Evolutionary conservation across 2,888 invertebrate species (phyloP), one percentile per base, ranked within the genome.

Genomic region (Automeris io): DNA sequence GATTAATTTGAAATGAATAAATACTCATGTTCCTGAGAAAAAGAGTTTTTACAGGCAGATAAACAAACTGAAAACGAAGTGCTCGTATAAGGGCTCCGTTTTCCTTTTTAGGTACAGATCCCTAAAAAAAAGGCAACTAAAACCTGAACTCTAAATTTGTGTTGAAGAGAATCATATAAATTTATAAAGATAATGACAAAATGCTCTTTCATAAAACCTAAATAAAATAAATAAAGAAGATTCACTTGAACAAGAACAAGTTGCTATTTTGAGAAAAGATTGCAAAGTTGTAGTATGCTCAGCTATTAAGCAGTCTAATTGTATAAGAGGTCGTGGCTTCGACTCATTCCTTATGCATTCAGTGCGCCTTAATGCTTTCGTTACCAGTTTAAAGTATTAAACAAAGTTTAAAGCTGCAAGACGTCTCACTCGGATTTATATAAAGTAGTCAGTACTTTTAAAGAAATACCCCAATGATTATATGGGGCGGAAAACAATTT

Each of bases 301-400:
- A 51, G 52, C 46, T 57, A 64, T 62, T 70, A 69, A 72, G 61
- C 52, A 41, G 51, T 54, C 61, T 75, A 81, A 80, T 79, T 80
- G 74, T 73, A 74, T 70, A 63, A 63, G 47, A 59, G 64, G 59
- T 66, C 61, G 76, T 57, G 71, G 72, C 54, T 53, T 65, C 54
- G 60, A 54, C 77, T 79, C 75, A 81, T 82, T 74, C 54, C 58
- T 79, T 76, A 85, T 85, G 79, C 83, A 83, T 82, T 80, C 81
- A 73, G 76, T 73, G 75, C 70, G 77, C 72, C 67, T 74, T 82
- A 82, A 81, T 80, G 71, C 77, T 77, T 81, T 83, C 79, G 82
- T 83, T 81, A 81, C 73, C 76, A 82, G 82, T 83, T 85, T 82
- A 81, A 83, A 83, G 83, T 82, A 82, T 82, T 79, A 81, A 74